Conservation (phyloP, 2,888 invertebrate genomes). For the Masnerella sp. region DNA sequence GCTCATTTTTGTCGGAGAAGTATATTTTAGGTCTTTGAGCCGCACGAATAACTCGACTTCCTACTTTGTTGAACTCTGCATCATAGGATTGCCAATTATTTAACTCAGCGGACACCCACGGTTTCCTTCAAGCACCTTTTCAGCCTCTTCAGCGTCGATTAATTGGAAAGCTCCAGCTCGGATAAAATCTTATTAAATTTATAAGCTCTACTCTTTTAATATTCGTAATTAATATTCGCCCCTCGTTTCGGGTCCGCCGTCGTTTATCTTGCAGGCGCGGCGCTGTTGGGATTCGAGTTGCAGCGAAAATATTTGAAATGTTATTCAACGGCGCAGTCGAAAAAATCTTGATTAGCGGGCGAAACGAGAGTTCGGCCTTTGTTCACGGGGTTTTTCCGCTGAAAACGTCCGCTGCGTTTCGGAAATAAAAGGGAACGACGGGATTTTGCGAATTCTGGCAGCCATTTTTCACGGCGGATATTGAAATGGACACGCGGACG, state of each 20-base stretch:
- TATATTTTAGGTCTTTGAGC: conserved; percentile 52
- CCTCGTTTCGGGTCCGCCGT: conserved; percentile 19
- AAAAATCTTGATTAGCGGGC: neutral
- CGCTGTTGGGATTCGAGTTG: conserved; percentile 6
- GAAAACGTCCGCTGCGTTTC: too few relatives aligned
- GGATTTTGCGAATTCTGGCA: conserved; percentile 1
- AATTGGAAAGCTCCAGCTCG: conserved; percentile 46
- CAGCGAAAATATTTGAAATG: conserved; percentile 10
- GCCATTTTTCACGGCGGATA: conserved; percentile 3
- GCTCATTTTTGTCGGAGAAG: conserved; percentile 39
- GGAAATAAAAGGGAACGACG: neutral
- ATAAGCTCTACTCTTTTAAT: conserved; percentile 41
- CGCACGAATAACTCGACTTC: conserved; percentile 47
- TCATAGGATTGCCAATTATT: conserved; percentile 56
- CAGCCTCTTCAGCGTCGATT: conserved; percentile 44
- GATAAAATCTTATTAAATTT: conserved; percentile 54
- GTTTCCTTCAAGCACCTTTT: conserved; percentile 44
- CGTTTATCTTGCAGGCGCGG: conserved; percentile 9
- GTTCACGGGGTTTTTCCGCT: too few relatives aligned
- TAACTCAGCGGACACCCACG: conserved; percentile 55
- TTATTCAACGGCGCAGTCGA: neutral
- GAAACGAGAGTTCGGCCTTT: neutral
- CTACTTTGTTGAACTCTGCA: conserved; percentile 53
- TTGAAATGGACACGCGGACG: conserved; percentile 20
- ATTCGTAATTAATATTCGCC: conserved; percentile 33